Evolutionary conservation across 1,140 invertebrate species (phyloP).

Genomic region (Agrypnia vestita): DNA sequence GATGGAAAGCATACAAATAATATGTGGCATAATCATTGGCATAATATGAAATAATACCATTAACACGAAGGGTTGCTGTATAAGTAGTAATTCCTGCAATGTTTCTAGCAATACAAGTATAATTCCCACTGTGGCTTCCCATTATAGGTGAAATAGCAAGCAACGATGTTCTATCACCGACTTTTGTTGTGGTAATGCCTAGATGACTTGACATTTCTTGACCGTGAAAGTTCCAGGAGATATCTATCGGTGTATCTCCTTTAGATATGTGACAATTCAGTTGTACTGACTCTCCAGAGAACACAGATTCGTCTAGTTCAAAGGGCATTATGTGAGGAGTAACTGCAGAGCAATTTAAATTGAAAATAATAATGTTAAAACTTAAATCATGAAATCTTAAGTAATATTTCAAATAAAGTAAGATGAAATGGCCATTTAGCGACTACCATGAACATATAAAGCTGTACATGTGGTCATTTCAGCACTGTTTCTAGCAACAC

Average conservation of each 20-base stretch:
- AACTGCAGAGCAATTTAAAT: slow-evolving; percentile 71
- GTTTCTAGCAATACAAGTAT: slow-evolving; percentile 80
- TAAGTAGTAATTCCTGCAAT: slow-evolving; percentile 78
- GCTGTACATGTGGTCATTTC: slow-evolving; percentile 78
- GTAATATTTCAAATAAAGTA: slow-evolving; percentile 42
- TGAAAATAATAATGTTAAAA: slow-evolving; percentile 33
- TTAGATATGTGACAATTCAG: slow-evolving; percentile 83
- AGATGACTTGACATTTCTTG: slow-evolving; percentile 67
- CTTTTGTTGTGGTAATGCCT: slow-evolving; percentile 71
- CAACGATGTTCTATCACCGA: slow-evolving; percentile 82
- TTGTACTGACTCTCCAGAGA: slow-evolving; percentile 82
- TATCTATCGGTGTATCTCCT: slow-evolving; percentile 81
- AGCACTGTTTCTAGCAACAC: slow-evolving; percentile 79
- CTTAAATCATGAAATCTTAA: slow-evolving; percentile 15
- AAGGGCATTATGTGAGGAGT: slow-evolving; percentile 83
- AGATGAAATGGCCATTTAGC: slow-evolving; percentile 48
- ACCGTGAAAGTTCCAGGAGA: slow-evolving; percentile 83
- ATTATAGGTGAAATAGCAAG: slow-evolving; percentile 70
- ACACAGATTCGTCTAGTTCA: slow-evolving; percentile 76
- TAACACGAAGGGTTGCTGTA: slow-evolving; percentile 80
- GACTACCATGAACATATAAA: slow-evolving; percentile 82
- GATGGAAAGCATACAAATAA: slow-evolving; percentile 31
- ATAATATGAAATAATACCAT: slow-evolving; percentile 72
- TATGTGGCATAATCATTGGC: neutral
- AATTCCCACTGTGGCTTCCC: slow-evolving; percentile 75